Evolutionary conservation across 2,113 vertebrate genomes (phyloP), one percentile per base, ranked within the genome.

Genomic region (Istiophorus platypterus): DNA sequence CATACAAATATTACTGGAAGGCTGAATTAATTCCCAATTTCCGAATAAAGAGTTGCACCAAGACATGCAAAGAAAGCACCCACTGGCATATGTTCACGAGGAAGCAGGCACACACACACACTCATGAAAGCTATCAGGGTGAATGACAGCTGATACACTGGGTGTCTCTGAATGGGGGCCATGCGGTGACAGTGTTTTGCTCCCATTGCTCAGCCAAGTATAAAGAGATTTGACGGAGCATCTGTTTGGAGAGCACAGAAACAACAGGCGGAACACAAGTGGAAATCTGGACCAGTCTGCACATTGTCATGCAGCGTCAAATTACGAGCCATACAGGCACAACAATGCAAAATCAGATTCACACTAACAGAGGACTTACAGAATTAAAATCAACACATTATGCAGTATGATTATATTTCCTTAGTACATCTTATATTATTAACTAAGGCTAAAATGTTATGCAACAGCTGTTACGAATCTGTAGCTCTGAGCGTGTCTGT

Each of bases 201-300:
- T 90, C 82, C 80, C 76, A 78, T 73, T 87, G 82, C 84, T 91
- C 88, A 90, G 87, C 85, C 91, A 89, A 91, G 90, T 83, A 87
- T 88, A 87, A 85, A 91, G 85, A 78, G 87, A 86, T 91, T 84
- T 92, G 92, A 92, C 91, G 88, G 81, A 93, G 87, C 92, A 88
- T 93, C 91, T 92, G 90, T 92, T 92, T 92, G 85, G 91, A 88
- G 82, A 87, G 71, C 68, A 65, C 56, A 39, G 80, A 86, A 85
- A 90, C 89, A 92, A 92, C 86, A 84, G 85, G 88, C 82, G 52
- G 85, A 92, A 91, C 88, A 83, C 82, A 85, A 86, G 83, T 86
- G 78, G 84, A 93, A 89, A 85, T 90, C 76, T 88, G 89, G 82
- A 85, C 76, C 74, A 56, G 72, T 65, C 82, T 81, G 87, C 73